These are phyloP conservation scores for Umimayanthus kanabou DNA, from an alignment of 92 coral and sea anemone species.

Conservation along the genomic window DNA sequence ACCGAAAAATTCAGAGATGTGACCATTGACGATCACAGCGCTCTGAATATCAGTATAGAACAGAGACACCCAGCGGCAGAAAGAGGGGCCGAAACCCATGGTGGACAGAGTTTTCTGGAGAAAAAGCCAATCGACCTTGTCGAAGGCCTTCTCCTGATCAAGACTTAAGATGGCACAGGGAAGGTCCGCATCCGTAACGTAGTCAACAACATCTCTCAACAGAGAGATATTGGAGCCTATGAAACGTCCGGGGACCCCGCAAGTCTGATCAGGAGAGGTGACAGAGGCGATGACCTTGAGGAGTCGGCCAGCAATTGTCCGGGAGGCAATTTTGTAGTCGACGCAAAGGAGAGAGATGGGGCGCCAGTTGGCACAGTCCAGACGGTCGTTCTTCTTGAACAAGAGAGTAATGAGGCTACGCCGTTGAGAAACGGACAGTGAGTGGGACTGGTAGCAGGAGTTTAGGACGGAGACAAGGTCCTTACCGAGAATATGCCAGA, in stretches of 20 bases:
- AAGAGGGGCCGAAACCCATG: too few relatives aligned
- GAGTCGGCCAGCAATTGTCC: slow-evolving; percentile 51
- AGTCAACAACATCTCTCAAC: slow-evolving; percentile 25
- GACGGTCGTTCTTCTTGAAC: neutral
- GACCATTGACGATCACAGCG: too few relatives aligned
- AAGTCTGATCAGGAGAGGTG: slow-evolving; percentile 61
- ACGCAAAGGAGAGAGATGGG: neutral
- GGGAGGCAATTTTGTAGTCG: slow-evolving; percentile 55
- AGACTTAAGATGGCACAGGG: slow-evolving; percentile 47
- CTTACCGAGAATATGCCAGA: too few relatives aligned
- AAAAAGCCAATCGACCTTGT: slow-evolving; percentile 19
- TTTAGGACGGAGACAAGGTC: too few relatives aligned
- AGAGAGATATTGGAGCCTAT: slow-evolving; percentile 50
- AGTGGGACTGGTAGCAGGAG: too few relatives aligned
- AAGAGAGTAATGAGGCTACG: too few relatives aligned
- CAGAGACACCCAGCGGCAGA: too few relatives aligned
- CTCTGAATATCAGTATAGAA: too few relatives aligned
- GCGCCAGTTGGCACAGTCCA: too few relatives aligned
- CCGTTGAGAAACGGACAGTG: too few relatives aligned
- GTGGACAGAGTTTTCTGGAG: too few relatives aligned
- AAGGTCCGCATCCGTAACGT: neutral
- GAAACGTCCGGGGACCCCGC: slow-evolving; percentile 52
- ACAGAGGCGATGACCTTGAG: slow-evolving; percentile 45
- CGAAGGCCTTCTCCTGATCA: slow-evolving; percentile 66
- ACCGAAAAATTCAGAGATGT: too few relatives aligned